Percentiles rank a stretch among this genome's conserved stretches.
phyloP scores from a whole-genome alignment of 2,797 vertebrate species.

The Urocyon cinereoargenteus region DNA sequence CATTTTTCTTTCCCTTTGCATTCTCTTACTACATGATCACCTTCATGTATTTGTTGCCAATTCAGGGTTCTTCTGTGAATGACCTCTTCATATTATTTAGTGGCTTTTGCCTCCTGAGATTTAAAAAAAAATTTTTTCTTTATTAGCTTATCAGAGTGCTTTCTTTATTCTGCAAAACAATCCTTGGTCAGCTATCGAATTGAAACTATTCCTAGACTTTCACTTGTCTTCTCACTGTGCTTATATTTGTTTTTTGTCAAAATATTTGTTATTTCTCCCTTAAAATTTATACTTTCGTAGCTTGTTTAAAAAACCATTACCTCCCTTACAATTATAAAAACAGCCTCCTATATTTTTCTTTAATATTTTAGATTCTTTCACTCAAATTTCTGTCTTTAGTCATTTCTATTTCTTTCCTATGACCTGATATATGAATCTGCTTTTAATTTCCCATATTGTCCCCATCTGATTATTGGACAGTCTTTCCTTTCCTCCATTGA shows the following conservation, averaged over 20 bases:
- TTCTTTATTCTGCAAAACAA: slow-evolving; percentile 26
- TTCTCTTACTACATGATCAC: not conserved
- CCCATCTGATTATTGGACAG: not conserved
- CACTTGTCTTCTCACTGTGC: not conserved
- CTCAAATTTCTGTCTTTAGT: not conserved
- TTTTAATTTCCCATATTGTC: not conserved
- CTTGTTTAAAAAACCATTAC: not conserved
- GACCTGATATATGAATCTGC: not conserved
- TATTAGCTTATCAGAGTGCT: not conserved
- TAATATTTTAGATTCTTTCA: not conserved
- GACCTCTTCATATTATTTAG: not conserved
- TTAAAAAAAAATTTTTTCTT: not conserved
- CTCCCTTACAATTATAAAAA: not conserved
- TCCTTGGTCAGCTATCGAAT: not conserved
- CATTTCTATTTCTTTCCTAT: not conserved
- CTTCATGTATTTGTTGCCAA: not conserved
- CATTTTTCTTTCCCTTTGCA: not conserved
- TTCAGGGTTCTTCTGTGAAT: not conserved
- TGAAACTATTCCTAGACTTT: not conserved
- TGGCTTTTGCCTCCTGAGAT: not conserved
- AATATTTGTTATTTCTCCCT: not conserved
- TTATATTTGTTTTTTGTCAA: not conserved
- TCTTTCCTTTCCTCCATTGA: not conserved
- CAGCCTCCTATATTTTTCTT: not conserved
- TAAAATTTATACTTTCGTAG: not conserved